Conservation (phyloP, 2,113 vertebrate species). For the Corapipo altera region DNA sequence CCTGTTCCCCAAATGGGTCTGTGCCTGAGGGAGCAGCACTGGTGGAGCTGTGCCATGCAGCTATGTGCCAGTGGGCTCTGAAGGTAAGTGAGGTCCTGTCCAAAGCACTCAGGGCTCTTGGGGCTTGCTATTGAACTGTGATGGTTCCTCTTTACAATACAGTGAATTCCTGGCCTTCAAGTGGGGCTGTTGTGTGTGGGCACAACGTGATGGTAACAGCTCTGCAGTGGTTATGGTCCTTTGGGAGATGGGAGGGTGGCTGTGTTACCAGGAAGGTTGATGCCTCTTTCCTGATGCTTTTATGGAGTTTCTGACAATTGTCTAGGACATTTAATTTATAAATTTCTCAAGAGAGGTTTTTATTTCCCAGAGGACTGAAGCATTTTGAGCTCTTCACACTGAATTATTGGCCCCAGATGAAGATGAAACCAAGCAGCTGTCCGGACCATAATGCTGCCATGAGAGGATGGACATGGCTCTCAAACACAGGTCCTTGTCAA, state of each 20-base stretch:
- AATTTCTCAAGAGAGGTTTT: neutral
- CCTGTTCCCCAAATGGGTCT: neutral
- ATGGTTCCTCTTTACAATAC: neutral
- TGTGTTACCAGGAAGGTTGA: neutral
- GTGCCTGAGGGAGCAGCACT: neutral
- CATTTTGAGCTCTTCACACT: neutral
- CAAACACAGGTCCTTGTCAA: neutral
- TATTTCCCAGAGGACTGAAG: neutral
- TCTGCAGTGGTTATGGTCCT: neutral
- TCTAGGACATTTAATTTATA: neutral
- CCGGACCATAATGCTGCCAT: neutral
- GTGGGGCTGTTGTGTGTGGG: neutral
- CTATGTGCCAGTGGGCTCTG: neutral
- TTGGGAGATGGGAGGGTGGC: neutral
- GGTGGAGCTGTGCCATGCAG: neutral
- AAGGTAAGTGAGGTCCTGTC: neutral
- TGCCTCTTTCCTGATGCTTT: neutral
- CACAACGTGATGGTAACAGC: neutral
- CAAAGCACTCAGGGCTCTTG: neutral
- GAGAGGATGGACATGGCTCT: neutral
- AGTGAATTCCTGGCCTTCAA: neutral
- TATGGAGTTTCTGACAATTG: constrained; percentile 15
- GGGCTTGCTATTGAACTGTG: neutral
- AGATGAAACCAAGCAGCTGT: neutral
- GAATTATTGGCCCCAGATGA: neutral